A percentile compares a stretch with the other conserved stretches of the same genome.
Evolutionary conservation across 92 coral and sea anemone genomes (phyloP).

Genomic region (Palythoa grandis): DNA sequence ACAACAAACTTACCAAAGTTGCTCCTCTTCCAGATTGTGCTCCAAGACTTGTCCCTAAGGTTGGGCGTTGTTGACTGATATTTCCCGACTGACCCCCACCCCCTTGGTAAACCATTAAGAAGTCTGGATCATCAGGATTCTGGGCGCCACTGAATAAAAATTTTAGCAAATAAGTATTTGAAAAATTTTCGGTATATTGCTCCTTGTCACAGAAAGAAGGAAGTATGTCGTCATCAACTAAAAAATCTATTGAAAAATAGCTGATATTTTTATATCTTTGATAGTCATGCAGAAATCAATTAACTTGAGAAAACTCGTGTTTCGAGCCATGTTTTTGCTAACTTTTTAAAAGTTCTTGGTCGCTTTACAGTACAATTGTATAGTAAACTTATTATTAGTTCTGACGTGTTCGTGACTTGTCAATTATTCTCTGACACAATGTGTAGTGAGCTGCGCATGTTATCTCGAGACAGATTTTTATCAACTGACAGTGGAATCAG

Average conservation of each 20-base stretch:
- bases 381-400: too few species aligned
- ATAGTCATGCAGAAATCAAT: too few species aligned
- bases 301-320: too few species aligned
- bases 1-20: conserved; percentile 42
- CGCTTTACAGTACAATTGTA: too few species aligned
- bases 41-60: conserved; percentile 51
- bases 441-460: not conserved
- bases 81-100: conserved; percentile 54
- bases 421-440: not conserved
- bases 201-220: too few species aligned
- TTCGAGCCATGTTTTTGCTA: too few species aligned
- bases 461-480: not conserved
- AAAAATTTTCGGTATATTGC: too few species aligned
- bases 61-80: conserved; percentile 49
- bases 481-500: not conserved
- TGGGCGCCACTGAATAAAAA: not conserved
- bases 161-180: not conserved
- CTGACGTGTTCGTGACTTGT: too few species aligned
- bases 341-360: too few species aligned
- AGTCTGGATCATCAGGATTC: conserved; percentile 67
- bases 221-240: too few species aligned
- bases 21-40: conserved; percentile 66
- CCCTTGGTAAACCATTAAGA: conserved; percentile 46
- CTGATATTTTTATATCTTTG: too few species aligned
- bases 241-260: too few species aligned